phyloP scores from a whole-genome alignment of 2,113 vertebrate species.

The Chaetodon auriga region DNA sequence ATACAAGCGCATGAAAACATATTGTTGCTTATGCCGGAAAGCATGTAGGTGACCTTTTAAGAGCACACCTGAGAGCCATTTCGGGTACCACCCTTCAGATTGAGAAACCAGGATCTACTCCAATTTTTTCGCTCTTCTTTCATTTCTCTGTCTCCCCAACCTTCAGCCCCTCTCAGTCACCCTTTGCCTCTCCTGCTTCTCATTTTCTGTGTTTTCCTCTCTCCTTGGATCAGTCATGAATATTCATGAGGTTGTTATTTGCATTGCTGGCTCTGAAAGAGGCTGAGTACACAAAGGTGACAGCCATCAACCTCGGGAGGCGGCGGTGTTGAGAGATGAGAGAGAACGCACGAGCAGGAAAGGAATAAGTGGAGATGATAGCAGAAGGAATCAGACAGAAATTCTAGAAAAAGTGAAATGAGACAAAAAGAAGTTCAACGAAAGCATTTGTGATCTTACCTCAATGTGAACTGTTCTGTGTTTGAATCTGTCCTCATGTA shows the following conservation, averaged over 20 bases:
- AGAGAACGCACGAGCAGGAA: conserved; percentile 25
- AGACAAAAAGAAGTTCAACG: neutral
- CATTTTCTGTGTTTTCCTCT: conserved; percentile 59
- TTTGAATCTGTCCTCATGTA: conserved; percentile 86
- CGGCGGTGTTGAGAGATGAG: conserved; percentile 51
- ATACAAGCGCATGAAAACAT: conserved; percentile 14
- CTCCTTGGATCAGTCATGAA: conserved; percentile 54
- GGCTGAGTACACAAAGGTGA: conserved; percentile 78
- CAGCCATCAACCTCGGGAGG: conserved; percentile 72
- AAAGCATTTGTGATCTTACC: conserved; percentile 73
- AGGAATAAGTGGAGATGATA: conserved; percentile 32
- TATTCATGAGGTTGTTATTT: conserved; percentile 81
- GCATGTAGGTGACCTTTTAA: conserved; percentile 40
- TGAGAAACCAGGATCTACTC: conserved; percentile 3
- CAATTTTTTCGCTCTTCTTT: conserved; percentile 12
- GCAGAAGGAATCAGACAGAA: conserved; percentile 27
- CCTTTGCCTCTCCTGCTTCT: conserved; percentile 42
- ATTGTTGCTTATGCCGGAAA: conserved; percentile 19
- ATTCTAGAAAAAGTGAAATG: conserved; percentile 12
- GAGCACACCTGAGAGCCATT: conserved; percentile 34
- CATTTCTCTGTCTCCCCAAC: conserved; percentile 21
- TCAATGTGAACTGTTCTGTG: conserved; percentile 90
- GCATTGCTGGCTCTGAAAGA: conserved; percentile 78
- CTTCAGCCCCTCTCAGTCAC: conserved; percentile 25
- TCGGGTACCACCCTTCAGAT: neutral